Conservation (phyloP, 2,113 vertebrate genomes). For the Ophiodon elongatus region DNA sequence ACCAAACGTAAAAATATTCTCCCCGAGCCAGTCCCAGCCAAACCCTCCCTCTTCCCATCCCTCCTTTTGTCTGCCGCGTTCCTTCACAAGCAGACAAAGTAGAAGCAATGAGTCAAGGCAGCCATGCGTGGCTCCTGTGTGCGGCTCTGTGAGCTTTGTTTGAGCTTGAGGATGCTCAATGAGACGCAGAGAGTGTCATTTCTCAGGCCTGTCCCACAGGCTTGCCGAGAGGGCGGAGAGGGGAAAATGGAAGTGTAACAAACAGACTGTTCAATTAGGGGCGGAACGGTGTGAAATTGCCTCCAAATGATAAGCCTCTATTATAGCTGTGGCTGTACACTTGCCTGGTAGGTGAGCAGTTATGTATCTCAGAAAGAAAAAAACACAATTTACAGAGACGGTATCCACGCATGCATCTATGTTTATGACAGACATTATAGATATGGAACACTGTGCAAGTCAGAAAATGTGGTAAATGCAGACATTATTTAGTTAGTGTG, state of each 20-base stretch:
- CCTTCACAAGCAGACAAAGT: conserved; percentile 61
- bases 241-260: conserved; percentile 85
- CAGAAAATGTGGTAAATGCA: conserved; percentile 39
- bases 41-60: conserved; percentile 18
- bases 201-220: conserved; percentile 86
- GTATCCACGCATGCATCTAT: conserved; percentile 48
- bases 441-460: conserved; percentile 27
- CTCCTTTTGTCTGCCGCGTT: conserved; percentile 49
- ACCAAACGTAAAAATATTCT: conserved; percentile 32
- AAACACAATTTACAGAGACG: conserved; percentile 27
- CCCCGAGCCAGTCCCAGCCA: conserved; percentile 11
- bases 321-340: conserved; percentile 76
- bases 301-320: conserved; percentile 87
- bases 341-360: conserved; percentile 78
- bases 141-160: conserved; percentile 80
- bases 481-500: conserved; percentile 31
- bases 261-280: conserved; percentile 89
- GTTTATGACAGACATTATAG: conserved; percentile 51
- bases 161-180: conserved; percentile 85
- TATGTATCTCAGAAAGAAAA: conserved; percentile 49
- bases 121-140: conserved; percentile 67
- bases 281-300: conserved; percentile 87
- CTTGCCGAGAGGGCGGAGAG: conserved; percentile 75
- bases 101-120: conserved; percentile 72
- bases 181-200: conserved; percentile 86